Percentiles rank a stretch among this genome's conserved stretches.
phyloP scores from a whole-genome alignment of 2,888 invertebrate genomes.

The Drosophila atripex region DNA sequence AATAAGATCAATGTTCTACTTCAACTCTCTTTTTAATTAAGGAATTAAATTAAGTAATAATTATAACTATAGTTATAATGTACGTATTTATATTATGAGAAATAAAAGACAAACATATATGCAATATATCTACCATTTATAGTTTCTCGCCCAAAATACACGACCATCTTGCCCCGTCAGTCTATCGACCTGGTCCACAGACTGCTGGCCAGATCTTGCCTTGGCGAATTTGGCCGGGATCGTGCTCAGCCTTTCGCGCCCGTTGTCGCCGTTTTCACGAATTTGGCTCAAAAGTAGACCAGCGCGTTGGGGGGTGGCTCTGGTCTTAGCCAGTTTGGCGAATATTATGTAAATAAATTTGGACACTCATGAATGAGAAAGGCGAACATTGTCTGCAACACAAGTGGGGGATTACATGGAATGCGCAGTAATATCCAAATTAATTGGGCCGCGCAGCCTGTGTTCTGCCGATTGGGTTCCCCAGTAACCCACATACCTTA shows the following conservation, averaged over 20 bases:
- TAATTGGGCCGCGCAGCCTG: background rate
- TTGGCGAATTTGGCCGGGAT: constrained; percentile 2
- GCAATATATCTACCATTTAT: too few relatives aligned
- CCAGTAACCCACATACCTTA: background rate
- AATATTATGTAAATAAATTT: constrained; percentile 38
- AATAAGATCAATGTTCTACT: too few relatives aligned
- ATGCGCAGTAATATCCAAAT: background rate
- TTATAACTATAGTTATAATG: too few relatives aligned
- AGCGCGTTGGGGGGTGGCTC: constrained; percentile 12
- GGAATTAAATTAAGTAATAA: too few relatives aligned
- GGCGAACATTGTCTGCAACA: background rate
- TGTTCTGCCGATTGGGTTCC: background rate
- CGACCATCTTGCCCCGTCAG: constrained; percentile 1
- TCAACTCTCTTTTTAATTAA: too few relatives aligned
- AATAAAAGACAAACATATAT: too few relatives aligned
- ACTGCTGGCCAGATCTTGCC: constrained; percentile 3
- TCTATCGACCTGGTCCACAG: background rate
- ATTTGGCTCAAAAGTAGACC: constrained; percentile 46
- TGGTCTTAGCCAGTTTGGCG: background rate
- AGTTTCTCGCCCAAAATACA: constrained; percentile 14
- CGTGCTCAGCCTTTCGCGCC: constrained; percentile 38
- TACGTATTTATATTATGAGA: too few relatives aligned
- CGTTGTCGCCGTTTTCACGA: constrained; percentile 44
- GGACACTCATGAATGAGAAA: constrained; percentile 6
- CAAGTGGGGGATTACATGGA: constrained; percentile 1